phyloP scores from a whole-genome alignment of 2,113 vertebrate genomes.

The Balaeniceps rex region DNA sequence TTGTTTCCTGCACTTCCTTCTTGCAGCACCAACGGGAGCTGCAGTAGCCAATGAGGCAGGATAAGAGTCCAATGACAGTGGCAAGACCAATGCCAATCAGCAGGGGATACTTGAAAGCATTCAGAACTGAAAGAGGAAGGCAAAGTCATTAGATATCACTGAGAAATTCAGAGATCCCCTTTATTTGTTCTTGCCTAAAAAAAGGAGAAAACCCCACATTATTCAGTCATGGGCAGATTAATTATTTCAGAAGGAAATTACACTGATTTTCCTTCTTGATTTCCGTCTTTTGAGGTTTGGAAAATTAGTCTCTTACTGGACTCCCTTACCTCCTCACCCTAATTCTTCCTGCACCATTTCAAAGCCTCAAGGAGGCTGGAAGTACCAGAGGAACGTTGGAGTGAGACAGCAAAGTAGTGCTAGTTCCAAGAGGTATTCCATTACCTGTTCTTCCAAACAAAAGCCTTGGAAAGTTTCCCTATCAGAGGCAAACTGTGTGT shows the following conservation, averaged over 20 bases:
- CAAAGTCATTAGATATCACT: background rate
- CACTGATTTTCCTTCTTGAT: background rate
- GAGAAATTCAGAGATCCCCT: background rate
- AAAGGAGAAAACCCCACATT: background rate
- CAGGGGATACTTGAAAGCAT: slow-evolving; percentile 90
- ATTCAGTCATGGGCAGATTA: background rate
- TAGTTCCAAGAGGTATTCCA: background rate
- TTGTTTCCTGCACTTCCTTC: slow-evolving; percentile 82
- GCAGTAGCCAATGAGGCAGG: slow-evolving; percentile 91
- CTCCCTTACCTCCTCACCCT: background rate
- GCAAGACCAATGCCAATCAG: slow-evolving; percentile 87
- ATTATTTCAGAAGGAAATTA: background rate
- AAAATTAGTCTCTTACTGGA: background rate
- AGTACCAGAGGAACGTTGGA: background rate
- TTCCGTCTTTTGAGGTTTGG: background rate
- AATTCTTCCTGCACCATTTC: background rate
- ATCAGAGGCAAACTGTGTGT: background rate
- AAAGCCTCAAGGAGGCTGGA: background rate
- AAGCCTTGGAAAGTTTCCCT: background rate
- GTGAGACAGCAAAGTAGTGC: background rate
- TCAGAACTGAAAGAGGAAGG: slow-evolving; percentile 80
- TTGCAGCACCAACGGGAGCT: slow-evolving; percentile 90
- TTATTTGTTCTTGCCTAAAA: background rate
- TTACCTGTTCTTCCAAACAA: background rate
- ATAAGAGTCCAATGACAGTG: slow-evolving; percentile 83